Base-by-base conservation (phyloP, 2,888 invertebrate genomes). In the Diabrotica balteata region DNA sequence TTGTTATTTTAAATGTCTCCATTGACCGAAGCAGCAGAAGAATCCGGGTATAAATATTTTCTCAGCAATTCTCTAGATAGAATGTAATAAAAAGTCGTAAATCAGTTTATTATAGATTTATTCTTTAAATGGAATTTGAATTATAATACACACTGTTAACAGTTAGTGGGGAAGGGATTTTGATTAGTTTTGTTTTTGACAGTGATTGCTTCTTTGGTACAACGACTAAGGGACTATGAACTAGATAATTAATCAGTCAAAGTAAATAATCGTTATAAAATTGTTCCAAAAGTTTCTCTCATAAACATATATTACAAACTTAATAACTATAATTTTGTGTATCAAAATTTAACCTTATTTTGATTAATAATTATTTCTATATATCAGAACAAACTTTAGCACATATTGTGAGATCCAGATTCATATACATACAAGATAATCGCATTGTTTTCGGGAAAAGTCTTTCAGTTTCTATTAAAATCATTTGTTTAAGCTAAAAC, bases 171-270 rank as follows among this genome's bases (percentile, higher is more conserved):
- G 71, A 71, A 70, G 72, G 74, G 76, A 55, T 75, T 72, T 74
- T 75, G 78, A 78, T 80, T 78, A 77, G 76, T 78, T 79, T 73
- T 32, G 32, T 32, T 73, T 78, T 70, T 76, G 75, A 79, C 76
- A 78, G 75, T 80, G 78, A 80, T 80, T 80, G 79, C 76, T 75
- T 74, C 70, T 77, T 77, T 79, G 77, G 77, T 80, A 80, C 80
- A 80, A 76, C 78, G 77, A 80, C 72, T 72, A 69, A 72, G 70
- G 68, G 69, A 59, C 64, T 68, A 66, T 68, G 65, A 67, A 60
- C 67, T 68, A 68, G 59, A 66, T 65, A 69, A 64, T 69, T 70
- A 65, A 61, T 70, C 68, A 71, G 70, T 71, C 68, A 67, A 73
- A 72, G 69, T 67, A 68, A 72, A 69, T 54, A 58, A 61, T 70